These are phyloP conservation scores for Hydropotes inermis DNA, from an alignment of 2,113 vertebrate genomes.

Conservation along the genomic window DNA sequence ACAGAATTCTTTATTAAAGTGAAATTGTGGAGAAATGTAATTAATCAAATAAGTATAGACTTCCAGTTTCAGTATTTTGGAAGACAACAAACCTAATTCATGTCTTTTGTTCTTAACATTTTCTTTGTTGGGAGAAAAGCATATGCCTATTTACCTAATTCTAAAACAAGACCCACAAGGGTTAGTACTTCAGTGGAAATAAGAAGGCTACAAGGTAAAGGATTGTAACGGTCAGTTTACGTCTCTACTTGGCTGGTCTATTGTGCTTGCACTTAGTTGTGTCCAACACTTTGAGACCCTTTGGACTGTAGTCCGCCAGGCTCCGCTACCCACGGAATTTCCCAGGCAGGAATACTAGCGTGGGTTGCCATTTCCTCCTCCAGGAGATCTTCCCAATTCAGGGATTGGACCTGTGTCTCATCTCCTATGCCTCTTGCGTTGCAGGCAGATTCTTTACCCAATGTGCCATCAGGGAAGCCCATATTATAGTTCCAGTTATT, in stretches of 20 bases:
- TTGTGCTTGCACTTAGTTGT: background rate
- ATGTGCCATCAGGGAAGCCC: background rate
- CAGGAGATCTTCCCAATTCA: background rate
- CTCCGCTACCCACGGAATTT: background rate
- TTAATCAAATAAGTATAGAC: background rate
- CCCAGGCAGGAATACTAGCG: background rate
- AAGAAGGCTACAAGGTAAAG: background rate
- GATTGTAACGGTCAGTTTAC: background rate
- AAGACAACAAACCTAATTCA: background rate
- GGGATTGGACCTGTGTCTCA: fast-evolving
- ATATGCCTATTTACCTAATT: background rate
- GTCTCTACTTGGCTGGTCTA: background rate
- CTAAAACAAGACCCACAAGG: background rate
- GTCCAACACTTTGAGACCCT: background rate
- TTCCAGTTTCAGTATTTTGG: background rate
- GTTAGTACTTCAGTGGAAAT: background rate
- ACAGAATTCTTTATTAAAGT: background rate
- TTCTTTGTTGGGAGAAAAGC: background rate
- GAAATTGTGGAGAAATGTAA: background rate
- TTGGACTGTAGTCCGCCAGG: background rate
- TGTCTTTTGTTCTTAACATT: background rate
- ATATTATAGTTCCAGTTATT: background rate
- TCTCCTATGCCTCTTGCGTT: background rate
- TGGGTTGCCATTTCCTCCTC: background rate
- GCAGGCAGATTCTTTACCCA: background rate